These are phyloP conservation scores for Protosalanx chinensis DNA, from an alignment of 2,797 vertebrate genomes.

Conservation along the genomic window DNA sequence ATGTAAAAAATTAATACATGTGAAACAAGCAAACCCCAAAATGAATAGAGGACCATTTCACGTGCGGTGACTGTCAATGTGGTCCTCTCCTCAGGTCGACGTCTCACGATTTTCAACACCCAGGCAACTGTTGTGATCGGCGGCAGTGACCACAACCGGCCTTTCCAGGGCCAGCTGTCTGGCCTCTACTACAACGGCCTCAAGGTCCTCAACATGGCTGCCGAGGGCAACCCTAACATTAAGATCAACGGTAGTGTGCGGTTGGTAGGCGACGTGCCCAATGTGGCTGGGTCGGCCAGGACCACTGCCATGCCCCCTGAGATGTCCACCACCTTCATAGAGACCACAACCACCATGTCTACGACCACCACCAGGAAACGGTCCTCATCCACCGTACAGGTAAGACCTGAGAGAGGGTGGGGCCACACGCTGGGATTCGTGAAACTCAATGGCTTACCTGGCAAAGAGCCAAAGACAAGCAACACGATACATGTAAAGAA, in stretches of 20 bases:
- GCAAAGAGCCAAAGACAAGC: too few species aligned
- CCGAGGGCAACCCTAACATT: slow-evolving; percentile 90
- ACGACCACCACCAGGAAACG: slow-evolving; percentile 95
- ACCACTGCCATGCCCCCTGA: slow-evolving; percentile 89
- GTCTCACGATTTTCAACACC: slow-evolving; percentile 99
- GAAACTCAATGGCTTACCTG: neutral
- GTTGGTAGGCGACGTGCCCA: slow-evolving; percentile 91
- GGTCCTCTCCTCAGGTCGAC: slow-evolving; percentile 79
- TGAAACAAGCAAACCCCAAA: neutral
- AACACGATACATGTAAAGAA: too few species aligned
- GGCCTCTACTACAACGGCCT: slow-evolving; percentile 98
- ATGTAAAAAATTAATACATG: too few species aligned
- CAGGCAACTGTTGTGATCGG: slow-evolving; percentile 95
- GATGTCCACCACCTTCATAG: slow-evolving; percentile 93
- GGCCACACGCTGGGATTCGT: neutral
- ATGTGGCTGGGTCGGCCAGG: slow-evolving; percentile 83
- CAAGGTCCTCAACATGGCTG: slow-evolving; percentile 96
- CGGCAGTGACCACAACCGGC: slow-evolving; percentile 87
- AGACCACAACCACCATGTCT: slow-evolving; percentile 97
- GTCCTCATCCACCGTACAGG: slow-evolving; percentile 90
- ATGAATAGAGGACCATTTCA: neutral
- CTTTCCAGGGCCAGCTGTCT: slow-evolving; percentile 96
- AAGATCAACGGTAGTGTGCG: slow-evolving; percentile 95
- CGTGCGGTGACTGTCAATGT: too few species aligned
- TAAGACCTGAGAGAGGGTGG: slow-evolving; percentile 44